phyloP scores from a whole-genome alignment of 1,140 invertebrate species.

The Acromyrmex echinatior region DNA sequence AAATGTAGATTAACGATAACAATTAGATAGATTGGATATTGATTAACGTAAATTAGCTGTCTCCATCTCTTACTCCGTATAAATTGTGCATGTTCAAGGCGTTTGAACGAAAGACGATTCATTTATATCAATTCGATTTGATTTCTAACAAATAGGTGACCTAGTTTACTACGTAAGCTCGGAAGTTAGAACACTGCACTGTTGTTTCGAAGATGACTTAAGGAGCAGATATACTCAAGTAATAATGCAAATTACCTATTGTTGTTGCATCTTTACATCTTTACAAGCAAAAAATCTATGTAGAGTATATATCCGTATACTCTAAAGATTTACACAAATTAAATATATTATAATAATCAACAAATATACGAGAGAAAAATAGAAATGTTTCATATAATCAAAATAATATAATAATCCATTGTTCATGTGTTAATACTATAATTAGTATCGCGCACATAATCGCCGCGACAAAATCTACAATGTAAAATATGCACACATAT shows the following conservation, averaged over 20 bases:
- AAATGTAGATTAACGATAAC: neutral
- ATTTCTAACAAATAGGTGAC: neutral
- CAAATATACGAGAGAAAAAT: neutral
- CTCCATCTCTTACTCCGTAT: neutral
- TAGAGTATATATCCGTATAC: neutral
- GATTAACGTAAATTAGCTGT: neutral
- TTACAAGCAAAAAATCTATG: neutral
- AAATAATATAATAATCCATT: neutral
- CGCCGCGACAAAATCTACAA: conserved; percentile 17
- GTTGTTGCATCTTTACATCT: neutral
- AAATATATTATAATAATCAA: neutral
- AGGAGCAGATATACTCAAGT: neutral
- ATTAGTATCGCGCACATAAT: conserved; percentile 21
- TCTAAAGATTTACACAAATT: neutral
- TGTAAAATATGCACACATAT: conserved; percentile 24
- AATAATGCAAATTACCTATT: neutral
- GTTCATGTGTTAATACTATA: neutral
- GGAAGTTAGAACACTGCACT: neutral
- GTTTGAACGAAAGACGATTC: neutral
- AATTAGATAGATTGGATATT: neutral
- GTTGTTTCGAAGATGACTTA: neutral
- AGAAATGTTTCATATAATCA: neutral
- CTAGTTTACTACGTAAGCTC: neutral
- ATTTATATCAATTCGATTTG: neutral
- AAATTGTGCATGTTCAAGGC: neutral